Evolutionary conservation across 2,888 invertebrate species (phyloP), one percentile per base, ranked within the genome.

Genomic region (Norana najaformis): DNA sequence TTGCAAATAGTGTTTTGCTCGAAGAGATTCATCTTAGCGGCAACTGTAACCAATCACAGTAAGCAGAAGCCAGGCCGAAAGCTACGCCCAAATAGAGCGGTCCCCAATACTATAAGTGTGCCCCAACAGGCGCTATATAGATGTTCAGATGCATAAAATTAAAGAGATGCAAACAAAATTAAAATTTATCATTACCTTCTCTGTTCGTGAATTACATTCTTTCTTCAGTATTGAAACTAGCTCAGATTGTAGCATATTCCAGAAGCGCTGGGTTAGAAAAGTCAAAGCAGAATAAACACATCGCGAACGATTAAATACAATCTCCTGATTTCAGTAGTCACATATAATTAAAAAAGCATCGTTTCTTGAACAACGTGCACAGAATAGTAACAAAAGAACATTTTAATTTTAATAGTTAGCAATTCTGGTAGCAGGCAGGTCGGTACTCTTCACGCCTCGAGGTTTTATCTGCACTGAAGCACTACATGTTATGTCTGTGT

Each of bases 161-260:
- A 69, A 2, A 47, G 4, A n/a, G n/a, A n/a, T 11, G 69, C n/a
- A n/a, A 13, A 69, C 69, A n/a, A 69, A 69, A 69, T 69, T 6
- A 69, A 69, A 30, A 69, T 69, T 69, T 69, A n/a, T n/a, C 30
- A n/a, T 85, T 36, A 37, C 85, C 85, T 85, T 35, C 36, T 85
- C 37, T 85, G 85, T 85, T 85, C 85, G 85, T 14, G 35, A 36
- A 37, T 85, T 85, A 37, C 85, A 85, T 85, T 85, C 85, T 85
- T 85, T 85, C 85, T 85, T 85, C 85, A 85, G 37, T 85, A 85
- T 20, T 23, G 85, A 85, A 37, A 85, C 85, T 37, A 85, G 6
- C 85, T 85, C 85, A 37, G 85, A 85, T 35, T 36, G 85, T 35
- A 36, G 85, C 85, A 85, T 85, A 35, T 85, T 85, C 85, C 69